Conservation (phyloP, 2,888 invertebrate genomes). For the Zonitis immaculata region DNA sequence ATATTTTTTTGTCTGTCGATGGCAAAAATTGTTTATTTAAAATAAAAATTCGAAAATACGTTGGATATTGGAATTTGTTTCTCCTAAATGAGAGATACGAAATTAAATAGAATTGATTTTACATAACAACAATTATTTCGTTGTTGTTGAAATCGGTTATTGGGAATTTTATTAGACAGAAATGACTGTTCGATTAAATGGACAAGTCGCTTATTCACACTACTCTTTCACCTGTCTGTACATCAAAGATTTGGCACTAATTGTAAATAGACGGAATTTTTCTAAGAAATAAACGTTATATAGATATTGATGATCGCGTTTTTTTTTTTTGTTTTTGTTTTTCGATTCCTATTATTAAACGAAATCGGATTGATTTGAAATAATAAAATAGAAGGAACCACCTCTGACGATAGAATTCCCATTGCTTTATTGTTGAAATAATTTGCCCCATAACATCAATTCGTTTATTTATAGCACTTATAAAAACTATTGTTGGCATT, state of each 20-base stretch:
- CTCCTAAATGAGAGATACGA: neutral
- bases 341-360: too few species aligned
- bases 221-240: neutral
- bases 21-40: neutral
- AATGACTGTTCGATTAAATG: neutral
- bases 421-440: neutral
- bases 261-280: neutral
- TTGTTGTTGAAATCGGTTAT: too few species aligned
- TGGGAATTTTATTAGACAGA: neutral
- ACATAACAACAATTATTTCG: neutral
- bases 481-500: conserved; percentile 19
- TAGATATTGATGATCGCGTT: too few species aligned
- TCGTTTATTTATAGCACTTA: neutral
- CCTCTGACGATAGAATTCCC: neutral
- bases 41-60: neutral
- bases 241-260: conserved; percentile 2
- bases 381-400: too few species aligned
- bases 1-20: too few species aligned
- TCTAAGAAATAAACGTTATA: neutral
- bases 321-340: neutral
- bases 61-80: conserved; percentile 11
- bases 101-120: conserved; percentile 8
- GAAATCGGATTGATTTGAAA: too few species aligned
- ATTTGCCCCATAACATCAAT: neutral
- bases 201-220: too few species aligned